Base-by-base conservation (phyloP, 2,888 invertebrate species). In the Watsonalla cultraria region DNA sequence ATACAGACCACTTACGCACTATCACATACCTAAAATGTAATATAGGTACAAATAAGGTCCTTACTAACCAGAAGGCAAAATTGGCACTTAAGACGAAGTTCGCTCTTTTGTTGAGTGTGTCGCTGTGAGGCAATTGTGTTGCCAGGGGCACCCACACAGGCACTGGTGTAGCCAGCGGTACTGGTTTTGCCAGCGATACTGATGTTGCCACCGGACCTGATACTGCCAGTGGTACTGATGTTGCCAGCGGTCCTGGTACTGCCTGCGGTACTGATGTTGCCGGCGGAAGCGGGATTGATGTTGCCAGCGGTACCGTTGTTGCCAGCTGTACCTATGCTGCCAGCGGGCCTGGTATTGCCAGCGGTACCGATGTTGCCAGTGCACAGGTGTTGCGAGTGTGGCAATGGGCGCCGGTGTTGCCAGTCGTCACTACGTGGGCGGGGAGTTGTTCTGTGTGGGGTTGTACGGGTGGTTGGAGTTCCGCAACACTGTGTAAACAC, bases 401-500 rank as follows among this genome's bases (percentile, higher is more conserved):
- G 59, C 58, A 56, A 54, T 61, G 56, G 53, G 57, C 46, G 52
- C 58, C 64, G 56, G 60, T 47, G 56, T 50, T 51, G 54, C 4
- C 24, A 1, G 24, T 24, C 24, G 24, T 24, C 24, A 24, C 89
- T 90, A 87, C 83, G 88, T 84, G 70, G 82, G 71, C 71, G 90
- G 84, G 52, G 87, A 75, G 67, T 66, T 73, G 71, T 74, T 78
- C 72, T 92, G 92, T 59, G 92, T 82, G 47, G 89, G 86, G 82
- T 94, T 94, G 90, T 94, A 95, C 59, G 96, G 96, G 83, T 96
- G 96, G 92, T 96, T 96, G 68, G 96, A 96, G 92, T 97, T 97
- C 82, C 97, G 96, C 87, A 98, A 92, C 91, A 97, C 96, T 84
- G 96, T 96, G 92, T 98, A 99, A 68, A 99, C 98, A 92, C 97